Evolutionary conservation across 1,140 invertebrate genomes (phyloP).

Genomic region (Drosophila seguyi): DNA sequence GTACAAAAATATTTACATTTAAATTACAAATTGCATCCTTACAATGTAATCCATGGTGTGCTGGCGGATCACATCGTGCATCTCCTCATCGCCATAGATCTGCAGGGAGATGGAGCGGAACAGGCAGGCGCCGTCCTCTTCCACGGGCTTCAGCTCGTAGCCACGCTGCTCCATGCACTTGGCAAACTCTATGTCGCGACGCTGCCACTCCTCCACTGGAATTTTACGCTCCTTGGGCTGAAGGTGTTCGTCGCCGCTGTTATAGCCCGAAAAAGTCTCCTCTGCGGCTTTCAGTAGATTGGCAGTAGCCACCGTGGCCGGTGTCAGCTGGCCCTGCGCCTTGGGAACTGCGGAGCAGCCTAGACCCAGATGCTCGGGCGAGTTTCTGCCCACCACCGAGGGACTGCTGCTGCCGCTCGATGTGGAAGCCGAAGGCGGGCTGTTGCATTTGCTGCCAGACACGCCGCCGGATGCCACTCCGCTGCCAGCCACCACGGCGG

Average conservation of each 20-base stretch:
- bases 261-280: conserved; percentile 87
- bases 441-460: conserved; percentile 61
- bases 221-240: conserved; percentile 86
- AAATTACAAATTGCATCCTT: conserved; percentile 45
- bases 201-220: conserved; percentile 87
- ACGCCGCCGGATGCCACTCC: conserved; percentile 23
- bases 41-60: conserved; percentile 98
- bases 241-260: conserved; percentile 92
- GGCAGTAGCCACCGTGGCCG: conserved; percentile 47
- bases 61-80: conserved; percentile 93
- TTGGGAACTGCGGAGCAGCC: conserved; percentile 35
- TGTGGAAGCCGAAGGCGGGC: conserved; percentile 42
- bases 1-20: no score
- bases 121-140: conserved; percentile 96
- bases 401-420: conserved; percentile 50
- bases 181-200: conserved; percentile 90
- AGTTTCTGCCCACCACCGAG: conserved; percentile 53
- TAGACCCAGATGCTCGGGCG: conserved; percentile 59
- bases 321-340: conserved; percentile 39
- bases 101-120: conserved; percentile 97
- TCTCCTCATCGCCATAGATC: conserved; percentile 97
- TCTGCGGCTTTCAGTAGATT: conserved; percentile 77
- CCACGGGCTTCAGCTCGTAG: conserved; percentile 94
- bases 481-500: conserved; percentile 34
- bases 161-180: conserved; percentile 90